A percentile compares a stretch with the other conserved stretches of the same genome.
Evolutionary conservation across 1,140 invertebrate species (phyloP).

Genomic region (Penaeus chinensis): DNA sequence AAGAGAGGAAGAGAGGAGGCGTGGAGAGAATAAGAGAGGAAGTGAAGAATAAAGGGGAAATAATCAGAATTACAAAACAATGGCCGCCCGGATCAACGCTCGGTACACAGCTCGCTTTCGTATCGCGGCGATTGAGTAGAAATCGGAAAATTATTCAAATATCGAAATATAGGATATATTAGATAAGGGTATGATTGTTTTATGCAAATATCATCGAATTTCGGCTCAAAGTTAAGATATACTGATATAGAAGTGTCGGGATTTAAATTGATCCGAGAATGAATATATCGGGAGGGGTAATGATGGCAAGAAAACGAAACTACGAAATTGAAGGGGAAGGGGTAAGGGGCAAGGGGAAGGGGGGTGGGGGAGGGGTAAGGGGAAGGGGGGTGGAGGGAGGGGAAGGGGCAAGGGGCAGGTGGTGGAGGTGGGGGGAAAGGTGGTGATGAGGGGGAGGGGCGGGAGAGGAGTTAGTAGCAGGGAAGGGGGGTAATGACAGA

Average conservation of each 20-base stretch:
- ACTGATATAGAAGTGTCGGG: conserved; percentile 33
- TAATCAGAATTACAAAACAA: conserved; percentile 49
- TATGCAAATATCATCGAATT: conserved; percentile 56
- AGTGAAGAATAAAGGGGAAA: conserved; percentile 31
- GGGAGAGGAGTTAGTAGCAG: not conserved
- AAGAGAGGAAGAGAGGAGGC: conserved; percentile 1
- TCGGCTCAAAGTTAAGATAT: conserved; percentile 43
- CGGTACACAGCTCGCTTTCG: not conserved
- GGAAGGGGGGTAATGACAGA: not conserved
- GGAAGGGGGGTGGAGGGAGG: not conserved
- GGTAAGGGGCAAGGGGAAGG: not conserved
- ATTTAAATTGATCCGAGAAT: not conserved
- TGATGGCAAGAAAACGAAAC: not conserved
- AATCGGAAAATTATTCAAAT: conserved; percentile 59
- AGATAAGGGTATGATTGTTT: conserved; percentile 59
- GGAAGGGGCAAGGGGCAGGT: not conserved
- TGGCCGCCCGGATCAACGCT: conserved; percentile 7
- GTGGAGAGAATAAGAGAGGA: not conserved
- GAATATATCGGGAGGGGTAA: too few relatives aligned
- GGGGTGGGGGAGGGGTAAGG: too few relatives aligned
- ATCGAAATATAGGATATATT: conserved; percentile 54
- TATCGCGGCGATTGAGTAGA: conserved; percentile 39
- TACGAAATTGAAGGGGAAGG: not conserved
- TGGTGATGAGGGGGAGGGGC: not conserved
- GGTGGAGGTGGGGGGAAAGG: not conserved